Base-by-base conservation (phyloP, 2,113 vertebrate genomes). In the Centropus bengalensis region DNA sequence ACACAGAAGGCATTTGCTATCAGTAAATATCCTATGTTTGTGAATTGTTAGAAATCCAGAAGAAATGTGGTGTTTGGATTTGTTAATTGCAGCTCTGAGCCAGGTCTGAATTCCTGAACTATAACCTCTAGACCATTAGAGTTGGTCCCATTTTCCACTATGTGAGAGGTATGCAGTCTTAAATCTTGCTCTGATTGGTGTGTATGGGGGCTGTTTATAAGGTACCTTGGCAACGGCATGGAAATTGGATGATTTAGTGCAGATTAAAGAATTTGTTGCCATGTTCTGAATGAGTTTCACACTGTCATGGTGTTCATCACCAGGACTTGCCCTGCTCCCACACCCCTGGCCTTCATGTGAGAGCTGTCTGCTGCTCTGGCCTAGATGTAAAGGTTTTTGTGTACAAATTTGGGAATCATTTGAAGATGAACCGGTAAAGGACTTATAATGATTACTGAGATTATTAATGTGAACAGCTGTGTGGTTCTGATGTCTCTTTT, bases 401-500 rank as follows among this genome's bases (percentile, higher is more conserved):
- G 0, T 42, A 24, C 2, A 3, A 75, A 38, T 83, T 69, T 89
- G 22, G 44, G 79, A 74, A 68, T 23, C 28, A 40, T 42, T 70
- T 88, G 58, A 12, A 30, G 26, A 32, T 66, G 18, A 82, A 87
- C 36, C 33, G 91, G 68, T 30, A 56, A 23, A 86, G 91, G 22
- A 16, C 88, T 74, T 83, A 30, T 21, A 70, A 68, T 32, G 9
- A 71, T 71, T 2, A 38, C 23, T 21, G 32, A 16, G 27, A 11
- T 51, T 4, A 52, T 88, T 67, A 77, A 78, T 45, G 18, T 69
- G 52, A 96, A 63, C 58, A 47, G 33, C 27, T 89, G 10, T 73
- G 38, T 94, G 32, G 23, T 92, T 95, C 70, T 97, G 36, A 95
- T 86, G 24, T 70, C 68, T 87, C n/a, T 92, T 91, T 94, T 91